These are phyloP conservation scores for Ametastegia equiseti DNA, from an alignment of 2,888 invertebrate species.

Conservation along the genomic window DNA sequence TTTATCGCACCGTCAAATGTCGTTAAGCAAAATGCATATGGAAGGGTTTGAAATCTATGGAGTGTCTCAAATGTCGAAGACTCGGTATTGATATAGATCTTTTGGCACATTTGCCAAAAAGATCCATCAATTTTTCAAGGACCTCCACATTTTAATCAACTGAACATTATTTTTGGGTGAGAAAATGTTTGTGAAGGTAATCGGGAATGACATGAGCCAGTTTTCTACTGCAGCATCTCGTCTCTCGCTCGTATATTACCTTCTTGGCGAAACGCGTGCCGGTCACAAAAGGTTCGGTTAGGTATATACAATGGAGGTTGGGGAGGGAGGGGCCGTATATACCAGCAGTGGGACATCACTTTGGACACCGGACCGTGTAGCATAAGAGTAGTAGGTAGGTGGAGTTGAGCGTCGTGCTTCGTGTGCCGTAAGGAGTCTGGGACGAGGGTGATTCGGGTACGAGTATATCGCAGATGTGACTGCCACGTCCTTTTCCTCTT, in stretches of 20 bases:
- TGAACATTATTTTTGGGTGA: neutral
- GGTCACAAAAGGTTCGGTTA: slow-evolving; percentile 10
- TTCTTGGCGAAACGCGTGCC: slow-evolving; percentile 21
- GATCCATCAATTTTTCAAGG: no score
- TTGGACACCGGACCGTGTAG: slow-evolving; percentile 35
- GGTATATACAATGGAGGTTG: slow-evolving; percentile 11
- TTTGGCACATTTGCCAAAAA: no score
- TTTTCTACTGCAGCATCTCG: neutral
- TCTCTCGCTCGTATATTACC: slow-evolving; percentile 24
- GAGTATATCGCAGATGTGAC: slow-evolving; percentile 59
- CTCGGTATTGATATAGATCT: no score
- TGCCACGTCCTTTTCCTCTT: slow-evolving; percentile 47
- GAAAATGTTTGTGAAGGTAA: neutral
- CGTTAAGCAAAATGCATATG: no score
- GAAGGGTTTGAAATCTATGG: no score
- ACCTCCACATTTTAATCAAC: no score
- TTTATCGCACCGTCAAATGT: neutral
- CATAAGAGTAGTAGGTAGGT: neutral
- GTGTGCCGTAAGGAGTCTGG: slow-evolving; percentile 34
- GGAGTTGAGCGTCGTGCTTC: slow-evolving; percentile 32
- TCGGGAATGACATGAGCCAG: neutral
- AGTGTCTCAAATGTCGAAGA: no score
- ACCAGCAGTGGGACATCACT: slow-evolving; percentile 15
- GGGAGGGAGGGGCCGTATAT: no score
- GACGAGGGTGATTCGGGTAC: slow-evolving; percentile 55